Percentiles rank a stretch among this genome's conserved stretches.
These are phyloP conservation scores for Labia minor DNA, from an alignment of 2,888 invertebrate species.

Conservation along the genomic window DNA sequence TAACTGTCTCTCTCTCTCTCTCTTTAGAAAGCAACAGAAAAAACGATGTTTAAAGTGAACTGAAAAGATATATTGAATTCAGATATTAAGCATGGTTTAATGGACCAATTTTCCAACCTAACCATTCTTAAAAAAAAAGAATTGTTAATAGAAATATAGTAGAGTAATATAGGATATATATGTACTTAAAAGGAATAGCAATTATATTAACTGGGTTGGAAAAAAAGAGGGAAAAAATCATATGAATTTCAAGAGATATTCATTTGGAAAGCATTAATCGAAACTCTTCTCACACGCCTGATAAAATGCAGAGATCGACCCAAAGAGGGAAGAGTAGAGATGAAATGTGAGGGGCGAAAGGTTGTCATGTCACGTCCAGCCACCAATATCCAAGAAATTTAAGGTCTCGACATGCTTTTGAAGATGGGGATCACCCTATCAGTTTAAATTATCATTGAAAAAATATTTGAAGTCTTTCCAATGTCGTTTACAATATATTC, in stretches of 20 bases:
- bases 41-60: background rate
- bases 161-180: too few relatives aligned
- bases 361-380: slow-evolving; percentile 3
- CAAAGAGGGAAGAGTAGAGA: background rate
- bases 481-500: too few relatives aligned
- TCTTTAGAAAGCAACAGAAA: background rate
- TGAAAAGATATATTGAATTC: slow-evolving; percentile 2
- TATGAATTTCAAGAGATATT: slow-evolving; percentile 7
- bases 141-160: slow-evolving; percentile 1
- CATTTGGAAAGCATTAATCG: background rate
- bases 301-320: slow-evolving; percentile 1
- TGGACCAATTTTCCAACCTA: background rate
- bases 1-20: background rate
- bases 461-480: too few relatives aligned
- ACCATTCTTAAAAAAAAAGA: slow-evolving; percentile 3
- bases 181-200: too few relatives aligned
- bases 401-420: background rate
- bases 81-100: slow-evolving; percentile 4
- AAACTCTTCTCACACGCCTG: background rate
- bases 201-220: background rate
- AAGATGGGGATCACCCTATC: too few relatives aligned
- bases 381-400: background rate
- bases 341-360: background rate
- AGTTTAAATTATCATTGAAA: too few relatives aligned
- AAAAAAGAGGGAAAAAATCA: background rate